Base-by-base conservation (phyloP, 2,797 vertebrate genomes). In the Manis javanica region DNA sequence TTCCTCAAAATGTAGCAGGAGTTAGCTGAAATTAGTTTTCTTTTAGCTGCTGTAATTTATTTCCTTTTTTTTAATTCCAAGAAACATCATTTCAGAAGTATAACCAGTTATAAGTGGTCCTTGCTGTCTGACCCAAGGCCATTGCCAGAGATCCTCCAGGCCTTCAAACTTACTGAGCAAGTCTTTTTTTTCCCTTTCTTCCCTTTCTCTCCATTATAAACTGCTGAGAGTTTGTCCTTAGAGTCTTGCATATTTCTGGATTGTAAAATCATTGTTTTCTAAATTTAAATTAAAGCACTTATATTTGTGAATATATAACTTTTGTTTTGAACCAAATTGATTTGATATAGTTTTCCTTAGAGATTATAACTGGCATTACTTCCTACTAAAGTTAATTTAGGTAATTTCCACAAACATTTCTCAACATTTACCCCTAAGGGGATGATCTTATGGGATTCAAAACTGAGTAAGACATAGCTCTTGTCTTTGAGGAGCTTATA, bases 1-100 rank as follows among this genome's bases (percentile, higher is more conserved):
- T 96, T 91, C 64, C 93, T 90, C 79, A 91, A 91, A 94, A 74
- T 89, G 23, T 71, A 89, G 64, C 64, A 79, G 85, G 16, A 26
- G 9, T 68, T 82, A 61, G 21, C 87, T 83, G 49, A 92, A 91
- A 46, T 81, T 81, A 61, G 3, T 84, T 96, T 87, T 78, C 72
- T 69, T 92, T 79, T 55, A 69, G 8, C 78, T 94, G 8, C 78
- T 94, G 21, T 78, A 74, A 69, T 84, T 49, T 78, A 46, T 53
- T 77, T 87, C 14, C 23, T 81, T 68, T 72, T 88, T 59, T 24
- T 57, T 68, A 95, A 69, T 53, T 71, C 59, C 39, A 84, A 77
- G 39, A 75, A 66, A 66, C 81, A 51, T 16, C 29, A 82, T 93
- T 90, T 79, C 55, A 89, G 92, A 95, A 95, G n/a, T 61, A 51